Percentiles rank a stretch among this genome's conserved stretches.
Conservation (phyloP, 2,797 vertebrate genomes). For the Phrynocephalus forsythii region DNA sequence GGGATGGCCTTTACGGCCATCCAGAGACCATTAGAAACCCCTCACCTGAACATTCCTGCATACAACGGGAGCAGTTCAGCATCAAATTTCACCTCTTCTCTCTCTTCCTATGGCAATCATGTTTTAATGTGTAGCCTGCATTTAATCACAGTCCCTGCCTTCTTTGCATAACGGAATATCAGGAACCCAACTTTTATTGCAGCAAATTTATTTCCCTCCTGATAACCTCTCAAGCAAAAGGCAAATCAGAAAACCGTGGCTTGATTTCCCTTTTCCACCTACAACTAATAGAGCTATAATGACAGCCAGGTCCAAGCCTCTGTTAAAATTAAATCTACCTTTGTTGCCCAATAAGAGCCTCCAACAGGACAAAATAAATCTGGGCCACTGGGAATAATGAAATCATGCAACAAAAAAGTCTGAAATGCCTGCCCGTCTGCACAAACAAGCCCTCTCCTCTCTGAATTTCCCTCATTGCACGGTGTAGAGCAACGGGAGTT, state of each 20-base stretch:
- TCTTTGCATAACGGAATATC: conserved; percentile 54
- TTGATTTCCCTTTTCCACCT: conserved; percentile 62
- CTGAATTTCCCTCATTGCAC: conserved; percentile 40
- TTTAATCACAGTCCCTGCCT: conserved; percentile 67
- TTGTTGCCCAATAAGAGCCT: conserved; percentile 58
- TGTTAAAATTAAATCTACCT: conserved; percentile 67
- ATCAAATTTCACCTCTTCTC: conserved; percentile 38
- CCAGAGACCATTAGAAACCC: conserved; percentile 27
- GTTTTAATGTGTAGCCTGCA: conserved; percentile 51
- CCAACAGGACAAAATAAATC: conserved; percentile 70
- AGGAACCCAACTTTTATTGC: conserved; percentile 62
- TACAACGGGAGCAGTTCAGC: conserved; percentile 13
- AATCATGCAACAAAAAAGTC: conserved; percentile 60
- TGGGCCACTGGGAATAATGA: conserved; percentile 62
- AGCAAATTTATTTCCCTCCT: conserved; percentile 63
- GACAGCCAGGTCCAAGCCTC: conserved; percentile 60
- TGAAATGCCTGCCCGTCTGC: conserved; percentile 65
- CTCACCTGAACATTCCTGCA: conserved; percentile 33
- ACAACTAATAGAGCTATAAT: conserved; percentile 55
- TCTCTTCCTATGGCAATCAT: conserved; percentile 38
- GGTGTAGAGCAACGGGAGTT: conserved; percentile 35
- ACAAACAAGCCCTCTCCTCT: conserved; percentile 63
- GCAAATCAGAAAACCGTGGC: conserved; percentile 58
- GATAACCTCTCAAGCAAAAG: conserved; percentile 65
- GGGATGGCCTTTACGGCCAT: neutral